Conservation (phyloP, 2,113 vertebrate species). For the Leucoraja erinaceus region DNA sequence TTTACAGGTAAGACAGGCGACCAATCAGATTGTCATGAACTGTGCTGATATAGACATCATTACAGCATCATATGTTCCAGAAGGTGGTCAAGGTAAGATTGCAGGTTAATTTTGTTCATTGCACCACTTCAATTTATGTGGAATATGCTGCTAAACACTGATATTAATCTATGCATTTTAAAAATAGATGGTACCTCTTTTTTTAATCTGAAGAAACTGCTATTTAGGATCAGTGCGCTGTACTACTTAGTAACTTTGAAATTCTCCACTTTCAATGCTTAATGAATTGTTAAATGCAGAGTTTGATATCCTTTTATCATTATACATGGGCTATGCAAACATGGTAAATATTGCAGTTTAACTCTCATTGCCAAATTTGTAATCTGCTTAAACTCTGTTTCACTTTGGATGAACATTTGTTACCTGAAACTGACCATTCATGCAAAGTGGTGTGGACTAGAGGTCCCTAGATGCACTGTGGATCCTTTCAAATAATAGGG, state of each 20-base stretch:
- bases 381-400: not conserved
- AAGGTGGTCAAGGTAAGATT: slow-evolving; percentile 84
- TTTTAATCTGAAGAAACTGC: not conserved
- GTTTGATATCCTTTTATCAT: not conserved
- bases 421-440: not conserved
- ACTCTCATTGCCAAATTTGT: not conserved
- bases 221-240: not conserved
- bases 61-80: slow-evolving; percentile 84
- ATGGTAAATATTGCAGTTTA: not conserved
- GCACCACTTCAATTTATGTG: not conserved
- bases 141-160: not conserved
- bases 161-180: not conserved
- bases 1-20: slow-evolving; percentile 83
- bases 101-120: not conserved
- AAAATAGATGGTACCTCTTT: not conserved
- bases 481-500: not conserved
- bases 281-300: not conserved
- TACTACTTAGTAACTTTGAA: not conserved
- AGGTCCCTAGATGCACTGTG: not conserved
- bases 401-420: not conserved
- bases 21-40: slow-evolving; percentile 99
- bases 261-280: not conserved
- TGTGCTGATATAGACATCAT: slow-evolving; percentile 98
- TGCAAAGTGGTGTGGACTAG: not conserved
- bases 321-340: not conserved